Evolutionary conservation across 2,888 invertebrate species (phyloP), one percentile per base, ranked within the genome.

Genomic region (Drosophila nigritarsus): DNA sequence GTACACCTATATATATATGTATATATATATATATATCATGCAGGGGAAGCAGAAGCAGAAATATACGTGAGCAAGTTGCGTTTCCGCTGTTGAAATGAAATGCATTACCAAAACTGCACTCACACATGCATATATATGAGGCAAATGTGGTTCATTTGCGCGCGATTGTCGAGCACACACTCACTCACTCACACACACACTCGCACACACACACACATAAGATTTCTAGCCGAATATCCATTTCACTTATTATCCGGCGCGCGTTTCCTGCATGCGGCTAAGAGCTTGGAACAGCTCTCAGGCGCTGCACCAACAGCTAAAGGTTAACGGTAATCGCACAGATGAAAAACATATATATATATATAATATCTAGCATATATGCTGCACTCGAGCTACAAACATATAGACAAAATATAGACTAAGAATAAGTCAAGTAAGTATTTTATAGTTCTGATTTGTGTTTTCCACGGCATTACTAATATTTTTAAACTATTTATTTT

Each of bases 21-120:
- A 20, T 20, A n/a, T 4, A 34, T 2, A 49, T 18, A 9, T 29
- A 2, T 49, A 20, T 51, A 32, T 24, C 45, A 4, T 45, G 45
- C 8, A 24, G 45, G 49, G 50, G 50, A n/a, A 50, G 29, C 11
- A 55, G 45, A 27, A 24, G 8, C 8, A 58, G 50, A 34, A 62
- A 29, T 78, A 69, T 65, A 73, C 70, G 67, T 78, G 78, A 60
- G 78, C 80, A 78, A 81, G 80, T 85, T 87, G 72, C 78, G 80
- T 88, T 89, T 88, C 89, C 85, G 85, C 74, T 82, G 87, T 85
- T 80, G 82, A 85, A 88, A 86, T 86, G 78, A 87, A 84, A 87
- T 84, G 87, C 83, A 84, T 84, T 84, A 84, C 84, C 79, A 55
- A 83, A 83, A 83, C 87, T 83, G 76, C 80, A 73, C 75, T 63